Base-by-base conservation (phyloP, 2,797 vertebrate genomes). In the Tragopan temminckii region DNA sequence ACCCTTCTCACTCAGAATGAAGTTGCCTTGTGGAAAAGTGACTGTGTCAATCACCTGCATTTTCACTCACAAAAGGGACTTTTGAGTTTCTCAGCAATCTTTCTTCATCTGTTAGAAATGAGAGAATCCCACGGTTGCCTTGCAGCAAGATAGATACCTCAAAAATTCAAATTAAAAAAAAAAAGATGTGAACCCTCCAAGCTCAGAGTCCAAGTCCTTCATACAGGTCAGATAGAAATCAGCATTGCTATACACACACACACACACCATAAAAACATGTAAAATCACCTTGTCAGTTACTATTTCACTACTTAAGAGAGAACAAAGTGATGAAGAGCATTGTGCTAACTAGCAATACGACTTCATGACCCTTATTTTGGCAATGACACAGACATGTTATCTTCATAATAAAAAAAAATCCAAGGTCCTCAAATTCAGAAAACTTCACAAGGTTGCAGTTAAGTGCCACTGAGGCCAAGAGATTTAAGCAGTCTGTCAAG, bases 361-460 rank as follows among this genome's bases (percentile, higher is more conserved):
- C 86, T 92, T 0, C 0, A 18, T 89, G 86, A 90, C 64, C 61
- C 36, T 40, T 70, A 48, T 17, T 67, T 82, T 96, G 81, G 48
- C 90, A 84, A 68, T 53, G 71, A 87, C 25, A 11, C 12, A 4
- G 14, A 64, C 55, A 18, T 31, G 29, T 80, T 91, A 66, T 67
- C 63, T 86, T 81, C 91, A 63, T 86, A 91, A 91, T 83, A 67
- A 66, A 59, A n/a, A 89, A 91, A 85, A 70, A 68, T 35, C 52
- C 93, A 95, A 94, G 88, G 80, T 81, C 83, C 63, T 79, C 64
- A 67, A 55, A 84, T 88, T n/a, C 19, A 70, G 46, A 31, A 38
- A 45, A 8, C 76, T 86, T 36, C 67, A 76, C 80, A 84, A 94
- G 38, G 85, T 79, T 85, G 52, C 29, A 24, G 59, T 90, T 55